A percentile compares a stretch with the other conserved stretches of the same genome.
These are phyloP conservation scores for Zosterops pallidus DNA, from an alignment of 2,113 vertebrate species.

Conservation along the genomic window DNA sequence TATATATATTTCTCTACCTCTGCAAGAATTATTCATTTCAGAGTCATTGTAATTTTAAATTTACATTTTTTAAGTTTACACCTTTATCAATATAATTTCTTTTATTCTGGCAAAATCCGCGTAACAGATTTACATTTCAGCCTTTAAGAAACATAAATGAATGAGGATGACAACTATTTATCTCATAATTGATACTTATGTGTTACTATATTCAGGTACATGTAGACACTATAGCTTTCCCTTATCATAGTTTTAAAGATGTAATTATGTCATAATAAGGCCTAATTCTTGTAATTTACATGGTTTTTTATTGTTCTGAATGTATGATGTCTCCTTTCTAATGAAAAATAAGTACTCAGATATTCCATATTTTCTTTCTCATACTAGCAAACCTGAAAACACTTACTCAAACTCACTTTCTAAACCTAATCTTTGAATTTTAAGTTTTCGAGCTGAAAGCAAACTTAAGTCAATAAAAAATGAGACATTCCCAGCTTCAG, in stretches of 20 bases:
- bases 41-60: not conserved
- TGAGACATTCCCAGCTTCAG: conserved; percentile 28
- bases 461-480: conserved; percentile 62
- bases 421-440: not conserved
- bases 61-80: not conserved
- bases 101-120: not conserved
- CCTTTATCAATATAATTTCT: not conserved
- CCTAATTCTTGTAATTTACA: conserved; percentile 41
- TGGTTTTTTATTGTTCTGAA: not conserved
- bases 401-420: not conserved
- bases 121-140: not conserved
- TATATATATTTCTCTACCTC: not conserved
- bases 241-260: conserved; percentile 61
- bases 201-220: conserved; percentile 53
- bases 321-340: not conserved
- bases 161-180: not conserved
- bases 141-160: not conserved
- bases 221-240: conserved; percentile 35
- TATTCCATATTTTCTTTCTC: not conserved
- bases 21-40: not conserved
- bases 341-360: not conserved
- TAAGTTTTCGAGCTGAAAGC: conserved; percentile 17
- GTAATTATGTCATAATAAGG: conserved; percentile 64
- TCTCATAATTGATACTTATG: not conserved
- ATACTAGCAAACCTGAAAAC: not conserved